Evolutionary conservation across 2,113 vertebrate genomes (phyloP).

Genomic region (Oreotrochilus melanogaster): DNA sequence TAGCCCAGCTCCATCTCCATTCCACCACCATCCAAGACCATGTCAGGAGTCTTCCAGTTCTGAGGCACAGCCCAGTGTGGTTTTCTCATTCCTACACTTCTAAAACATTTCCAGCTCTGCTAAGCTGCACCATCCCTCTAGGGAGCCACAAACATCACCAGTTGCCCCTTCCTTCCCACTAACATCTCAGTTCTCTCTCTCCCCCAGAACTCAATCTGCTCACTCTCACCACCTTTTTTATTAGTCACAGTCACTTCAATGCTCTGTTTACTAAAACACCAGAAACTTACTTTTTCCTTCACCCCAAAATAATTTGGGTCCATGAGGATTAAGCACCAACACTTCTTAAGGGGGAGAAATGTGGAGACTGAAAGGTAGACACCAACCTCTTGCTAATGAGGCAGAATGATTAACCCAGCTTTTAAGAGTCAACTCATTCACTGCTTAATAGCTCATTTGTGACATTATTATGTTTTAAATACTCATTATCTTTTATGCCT

Average conservation of each 20-base stretch:
- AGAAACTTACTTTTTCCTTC: background rate
- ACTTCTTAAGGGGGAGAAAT: background rate
- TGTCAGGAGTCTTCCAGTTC: background rate
- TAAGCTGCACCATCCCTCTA: background rate
- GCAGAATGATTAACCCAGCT: constrained; percentile 10
- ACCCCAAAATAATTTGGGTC: background rate
- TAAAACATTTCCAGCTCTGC: background rate
- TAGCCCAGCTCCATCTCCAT: background rate
- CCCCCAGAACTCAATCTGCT: background rate
- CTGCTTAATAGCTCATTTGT: constrained; percentile 38
- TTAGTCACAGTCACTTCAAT: background rate
- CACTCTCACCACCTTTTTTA: background rate
- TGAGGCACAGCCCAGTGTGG: background rate
- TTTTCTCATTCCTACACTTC: background rate
- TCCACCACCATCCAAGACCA: background rate
- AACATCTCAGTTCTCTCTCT: background rate
- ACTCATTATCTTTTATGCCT: constrained; percentile 38
- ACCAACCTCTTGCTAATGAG: constrained; percentile 29
- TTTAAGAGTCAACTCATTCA: constrained; percentile 9
- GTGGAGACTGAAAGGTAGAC: background rate
- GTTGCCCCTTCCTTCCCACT: background rate
- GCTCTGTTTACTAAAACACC: background rate
- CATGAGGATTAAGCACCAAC: background rate
- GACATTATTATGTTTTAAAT: constrained; percentile 41
- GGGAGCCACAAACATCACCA: background rate